Base-by-base conservation (phyloP, 1,140 invertebrate genomes). In the Cyclina sinensis region DNA sequence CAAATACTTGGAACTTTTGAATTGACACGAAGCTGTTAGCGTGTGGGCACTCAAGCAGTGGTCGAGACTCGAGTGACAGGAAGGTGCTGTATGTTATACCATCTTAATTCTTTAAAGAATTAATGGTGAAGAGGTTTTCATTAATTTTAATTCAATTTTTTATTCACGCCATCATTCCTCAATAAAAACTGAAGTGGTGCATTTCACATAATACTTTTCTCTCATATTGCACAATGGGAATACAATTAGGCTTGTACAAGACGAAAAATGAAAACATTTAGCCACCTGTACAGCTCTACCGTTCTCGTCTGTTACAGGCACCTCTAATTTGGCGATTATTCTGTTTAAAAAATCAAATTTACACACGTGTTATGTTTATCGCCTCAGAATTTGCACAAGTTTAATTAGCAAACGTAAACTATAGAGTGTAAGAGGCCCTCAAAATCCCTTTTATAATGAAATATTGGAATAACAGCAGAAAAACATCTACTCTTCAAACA, bases 401-500 rank as follows among this genome's bases (percentile, higher is more conserved):
- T 80, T 80, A 87, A 87, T 87, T 87, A 80, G 85, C 85, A 48
- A 87, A 87, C 59, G 76, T 70, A 79, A 68, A 87, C 51, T 65
- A 35, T 65, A 30, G 35, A 54, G 14, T 18, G 21, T 80, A 78
- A 79, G 73, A 46, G 74, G 32, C 32, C 85, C 70, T 80, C 12
- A 80, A 54, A 70, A 65, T 46, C 46, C 70, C 39, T 87, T 79
- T 80, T 39, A 87, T 87, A 87, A 62, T 87, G 46, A 80, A 87
- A 87, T 78, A 80, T 65, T 39, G 76, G 74, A 79, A 39, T 59
- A 24, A 62, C 65, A 54, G 24, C 57, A 65, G 76, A 27, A 70
- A 80, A 79, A 51, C 78, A 78, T 62, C n/a, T 65, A 59, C 46
- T 62, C 51, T 62, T 57, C 54, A 87, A 87, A 80, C 76, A 87